Evolutionary conservation across 2,888 invertebrate genomes (phyloP).

Genomic region (Beris morrisii): DNA sequence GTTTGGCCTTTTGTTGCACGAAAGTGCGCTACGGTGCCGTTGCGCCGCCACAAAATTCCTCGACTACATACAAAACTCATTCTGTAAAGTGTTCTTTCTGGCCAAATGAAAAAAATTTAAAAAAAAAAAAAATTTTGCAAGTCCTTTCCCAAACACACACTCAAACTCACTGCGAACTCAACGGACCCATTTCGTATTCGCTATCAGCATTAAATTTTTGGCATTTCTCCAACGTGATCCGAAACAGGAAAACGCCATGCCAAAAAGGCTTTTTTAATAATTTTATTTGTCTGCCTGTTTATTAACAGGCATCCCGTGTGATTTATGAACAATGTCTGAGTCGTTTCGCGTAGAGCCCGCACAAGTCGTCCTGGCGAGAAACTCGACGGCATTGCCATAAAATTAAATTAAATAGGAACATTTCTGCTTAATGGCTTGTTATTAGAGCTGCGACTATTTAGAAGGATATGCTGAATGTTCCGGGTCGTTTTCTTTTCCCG

Average conservation of each 20-base stretch:
- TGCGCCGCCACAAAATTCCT: not conserved
- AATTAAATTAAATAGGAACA: constrained; percentile 27
- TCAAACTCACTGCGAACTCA: not conserved
- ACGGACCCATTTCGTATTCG: constrained; percentile 1
- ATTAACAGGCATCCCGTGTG: constrained; percentile 25
- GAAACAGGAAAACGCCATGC: constrained; percentile 20
- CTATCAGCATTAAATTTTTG: constrained; percentile 17
- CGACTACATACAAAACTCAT: not conserved
- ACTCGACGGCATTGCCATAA: constrained; percentile 20
- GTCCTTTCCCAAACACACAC: not conserved
- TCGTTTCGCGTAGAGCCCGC: not conserved
- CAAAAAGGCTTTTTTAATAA: constrained; percentile 34
- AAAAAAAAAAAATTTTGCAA: not conserved
- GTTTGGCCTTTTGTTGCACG: too few species aligned
- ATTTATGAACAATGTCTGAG: constrained; percentile 25
- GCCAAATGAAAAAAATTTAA: not conserved
- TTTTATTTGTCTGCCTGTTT: constrained; percentile 30
- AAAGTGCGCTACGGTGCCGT: too few species aligned
- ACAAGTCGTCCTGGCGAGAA: constrained; percentile 4
- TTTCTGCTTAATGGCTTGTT: constrained; percentile 24
- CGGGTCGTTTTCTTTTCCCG: constrained; percentile 2
- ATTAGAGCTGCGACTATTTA: constrained; percentile 19
- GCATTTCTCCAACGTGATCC: constrained; percentile 12
- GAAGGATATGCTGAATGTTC: constrained; percentile 21
- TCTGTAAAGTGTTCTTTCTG: not conserved